A percentile compares a stretch with the other conserved stretches of the same genome.
Evolutionary conservation across 2,113 vertebrate genomes (phyloP).

Genomic region (Terrapene triunguis): DNA sequence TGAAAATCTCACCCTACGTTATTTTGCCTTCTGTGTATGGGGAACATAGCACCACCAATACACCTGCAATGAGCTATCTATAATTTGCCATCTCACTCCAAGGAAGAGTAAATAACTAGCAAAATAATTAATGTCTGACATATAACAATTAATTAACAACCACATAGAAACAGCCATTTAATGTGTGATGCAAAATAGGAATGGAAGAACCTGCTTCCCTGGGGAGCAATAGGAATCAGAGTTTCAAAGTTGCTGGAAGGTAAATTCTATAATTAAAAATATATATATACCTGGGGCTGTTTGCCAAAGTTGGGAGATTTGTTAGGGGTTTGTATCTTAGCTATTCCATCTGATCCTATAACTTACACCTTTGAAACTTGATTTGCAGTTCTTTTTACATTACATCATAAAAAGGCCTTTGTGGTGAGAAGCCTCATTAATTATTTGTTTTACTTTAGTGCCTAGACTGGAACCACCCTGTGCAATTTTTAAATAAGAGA

Average conservation of each 20-base stretch:
- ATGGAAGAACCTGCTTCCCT: not conserved
- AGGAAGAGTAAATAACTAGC: not conserved
- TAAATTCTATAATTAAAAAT: not conserved
- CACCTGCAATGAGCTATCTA: not conserved
- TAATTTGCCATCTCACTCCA: not conserved
- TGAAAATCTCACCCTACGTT: not conserved
- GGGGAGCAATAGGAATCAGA: not conserved
- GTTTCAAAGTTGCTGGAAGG: not conserved
- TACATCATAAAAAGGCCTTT: not conserved
- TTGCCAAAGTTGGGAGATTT: not conserved
- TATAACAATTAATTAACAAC: not conserved
- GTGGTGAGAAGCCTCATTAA: not conserved
- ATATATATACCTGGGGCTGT: too few relatives aligned
- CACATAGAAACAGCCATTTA: not conserved
- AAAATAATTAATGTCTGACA: not conserved
- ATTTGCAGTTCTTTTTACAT: not conserved
- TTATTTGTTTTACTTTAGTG: not conserved
- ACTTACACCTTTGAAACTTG: not conserved
- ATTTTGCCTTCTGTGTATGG: not conserved
- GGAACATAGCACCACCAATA: not conserved
- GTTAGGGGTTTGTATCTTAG: not conserved
- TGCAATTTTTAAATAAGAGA: not conserved
- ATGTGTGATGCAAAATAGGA: not conserved
- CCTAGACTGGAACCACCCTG: not conserved
- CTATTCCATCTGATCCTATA: not conserved